Conservation (phyloP, 2,888 invertebrate species). For the Tachystola acroxantha region DNA sequence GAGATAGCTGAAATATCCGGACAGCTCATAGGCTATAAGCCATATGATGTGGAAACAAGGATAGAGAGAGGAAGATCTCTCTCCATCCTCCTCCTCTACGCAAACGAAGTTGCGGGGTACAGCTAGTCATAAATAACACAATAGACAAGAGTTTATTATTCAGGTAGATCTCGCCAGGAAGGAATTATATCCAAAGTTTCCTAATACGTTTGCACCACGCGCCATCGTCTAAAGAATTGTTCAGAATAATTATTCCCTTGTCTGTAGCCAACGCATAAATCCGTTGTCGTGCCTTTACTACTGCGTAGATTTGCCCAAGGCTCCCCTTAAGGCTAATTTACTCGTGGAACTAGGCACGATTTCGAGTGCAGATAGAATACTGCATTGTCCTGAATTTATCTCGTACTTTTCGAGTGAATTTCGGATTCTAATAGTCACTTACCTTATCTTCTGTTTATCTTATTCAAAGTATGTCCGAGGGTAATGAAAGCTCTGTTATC, state of each 20-base stretch:
- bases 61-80: too few relatives aligned
- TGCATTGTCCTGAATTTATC: slow-evolving; percentile 7
- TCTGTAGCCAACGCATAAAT: slow-evolving; percentile 17
- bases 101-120: too few relatives aligned
- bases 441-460: slow-evolving; percentile 1
- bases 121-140: too few relatives aligned
- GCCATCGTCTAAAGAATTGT: slow-evolving; percentile 13
- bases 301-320: slow-evolving; percentile 16
- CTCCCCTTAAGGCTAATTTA: slow-evolving; percentile 24
- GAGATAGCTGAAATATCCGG: too few relatives aligned
- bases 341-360: slow-evolving; percentile 10
- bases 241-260: slow-evolving; percentile 18
- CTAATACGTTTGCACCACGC: slow-evolving; percentile 6
- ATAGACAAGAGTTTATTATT: too few relatives aligned
- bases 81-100: too few relatives aligned
- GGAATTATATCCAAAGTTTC: too few relatives aligned
- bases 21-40: too few relatives aligned
- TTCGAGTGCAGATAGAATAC: slow-evolving; percentile 5
- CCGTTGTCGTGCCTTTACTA: slow-evolving; percentile 13
- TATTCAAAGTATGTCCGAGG: not conserved
- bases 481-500: too few relatives aligned
- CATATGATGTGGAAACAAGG: too few relatives aligned
- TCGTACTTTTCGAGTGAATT: not conserved
- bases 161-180: too few relatives aligned
- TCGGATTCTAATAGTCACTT: not conserved